These are phyloP conservation scores for Theristicus caerulescens DNA, from an alignment of 2,113 vertebrate genomes.

Conservation along the genomic window DNA sequence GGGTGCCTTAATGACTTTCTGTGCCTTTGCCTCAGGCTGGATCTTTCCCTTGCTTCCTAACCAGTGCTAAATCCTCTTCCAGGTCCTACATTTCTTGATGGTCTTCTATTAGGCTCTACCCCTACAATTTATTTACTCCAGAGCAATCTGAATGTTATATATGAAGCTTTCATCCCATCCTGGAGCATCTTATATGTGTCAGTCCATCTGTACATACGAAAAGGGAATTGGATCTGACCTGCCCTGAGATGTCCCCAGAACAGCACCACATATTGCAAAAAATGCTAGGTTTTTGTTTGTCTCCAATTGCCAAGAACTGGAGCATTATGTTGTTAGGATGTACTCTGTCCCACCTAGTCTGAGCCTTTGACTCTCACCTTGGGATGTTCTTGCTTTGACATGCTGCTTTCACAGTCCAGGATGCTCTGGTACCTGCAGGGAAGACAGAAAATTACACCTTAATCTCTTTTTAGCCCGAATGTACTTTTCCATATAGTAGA, in stretches of 20 bases:
- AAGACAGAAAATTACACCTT: not conserved
- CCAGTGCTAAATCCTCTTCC: not conserved
- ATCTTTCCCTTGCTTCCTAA: not conserved
- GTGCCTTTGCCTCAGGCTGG: not conserved
- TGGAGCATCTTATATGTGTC: not conserved
- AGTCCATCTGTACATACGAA: not conserved
- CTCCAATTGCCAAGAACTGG: not conserved
- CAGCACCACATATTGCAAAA: not conserved
- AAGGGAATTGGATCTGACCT: not conserved
- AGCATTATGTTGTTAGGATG: not conserved
- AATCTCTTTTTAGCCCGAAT: not conserved
- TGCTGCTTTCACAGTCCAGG: constrained; percentile 50
- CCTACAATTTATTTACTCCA: not conserved
- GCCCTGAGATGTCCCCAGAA: not conserved
- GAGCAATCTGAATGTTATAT: not conserved
- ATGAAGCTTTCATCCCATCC: not conserved
- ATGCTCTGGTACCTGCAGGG: constrained; percentile 80
- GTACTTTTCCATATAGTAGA: not conserved
- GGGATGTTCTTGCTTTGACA: constrained; percentile 25
- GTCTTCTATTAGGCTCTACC: not conserved
- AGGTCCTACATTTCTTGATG: not conserved
- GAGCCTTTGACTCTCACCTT: constrained; percentile 68
- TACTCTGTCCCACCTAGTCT: not conserved
- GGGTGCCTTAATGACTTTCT: not conserved
- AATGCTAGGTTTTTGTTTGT: not conserved